Conservation (phyloP, 2,113 vertebrate species). For the Panthera tigris region DNA sequence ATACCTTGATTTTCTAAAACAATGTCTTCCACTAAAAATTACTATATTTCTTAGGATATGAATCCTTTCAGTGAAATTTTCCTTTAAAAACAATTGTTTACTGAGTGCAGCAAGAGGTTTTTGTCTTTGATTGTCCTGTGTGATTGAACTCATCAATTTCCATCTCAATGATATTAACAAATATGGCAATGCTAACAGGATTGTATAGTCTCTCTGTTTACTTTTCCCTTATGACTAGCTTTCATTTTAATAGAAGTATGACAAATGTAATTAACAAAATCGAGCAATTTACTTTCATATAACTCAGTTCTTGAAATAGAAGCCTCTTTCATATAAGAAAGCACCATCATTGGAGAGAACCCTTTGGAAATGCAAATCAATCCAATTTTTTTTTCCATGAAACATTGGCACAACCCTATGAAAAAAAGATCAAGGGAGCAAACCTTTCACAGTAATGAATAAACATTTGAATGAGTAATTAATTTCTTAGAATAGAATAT, state of each 20-base stretch:
- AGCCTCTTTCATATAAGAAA: neutral
- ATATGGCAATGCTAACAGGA: neutral
- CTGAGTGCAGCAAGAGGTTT: neutral
- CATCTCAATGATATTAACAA: neutral
- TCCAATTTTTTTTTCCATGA: neutral
- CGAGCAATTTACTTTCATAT: neutral
- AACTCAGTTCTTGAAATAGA: neutral
- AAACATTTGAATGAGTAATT: neutral
- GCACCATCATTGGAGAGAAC: neutral
- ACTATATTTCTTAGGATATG: neutral
- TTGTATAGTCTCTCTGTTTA: neutral
- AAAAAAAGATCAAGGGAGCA: neutral
- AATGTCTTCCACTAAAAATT: neutral
- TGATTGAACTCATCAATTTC: conserved; percentile 39
- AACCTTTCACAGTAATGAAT: neutral
- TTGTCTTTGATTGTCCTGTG: neutral
- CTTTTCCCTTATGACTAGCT: neutral
- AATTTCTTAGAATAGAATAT: neutral
- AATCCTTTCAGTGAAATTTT: neutral
- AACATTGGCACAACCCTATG: neutral
- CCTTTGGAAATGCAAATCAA: neutral
- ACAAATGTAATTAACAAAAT: conserved; percentile 11
- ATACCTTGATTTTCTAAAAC: conserved; percentile 32
- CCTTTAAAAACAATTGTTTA: neutral
- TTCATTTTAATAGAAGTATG: neutral